These are phyloP conservation scores for Danio jaintianensis DNA, from an alignment of 2,797 vertebrate genomes.

Conservation along the genomic window DNA sequence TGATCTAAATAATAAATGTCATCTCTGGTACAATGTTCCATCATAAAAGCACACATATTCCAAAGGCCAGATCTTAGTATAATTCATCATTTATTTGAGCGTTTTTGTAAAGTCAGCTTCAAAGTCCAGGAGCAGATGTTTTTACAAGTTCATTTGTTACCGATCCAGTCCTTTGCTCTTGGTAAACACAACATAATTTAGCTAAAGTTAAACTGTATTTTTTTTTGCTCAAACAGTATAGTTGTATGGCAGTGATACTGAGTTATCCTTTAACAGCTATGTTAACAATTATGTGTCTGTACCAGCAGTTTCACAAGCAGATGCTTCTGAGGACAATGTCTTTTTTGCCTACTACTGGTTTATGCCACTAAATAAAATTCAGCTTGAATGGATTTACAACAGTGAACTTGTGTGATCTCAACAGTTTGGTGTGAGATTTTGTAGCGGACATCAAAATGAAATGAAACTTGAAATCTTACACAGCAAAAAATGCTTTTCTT, in stretches of 20 bases:
- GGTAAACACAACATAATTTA: not conserved
- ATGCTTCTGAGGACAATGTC: not conserved
- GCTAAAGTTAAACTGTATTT: not conserved
- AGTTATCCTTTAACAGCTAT: slow-evolving; percentile 39
- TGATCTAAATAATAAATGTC: not conserved
- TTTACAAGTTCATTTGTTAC: slow-evolving; percentile 21
- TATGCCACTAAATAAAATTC: not conserved
- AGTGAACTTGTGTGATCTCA: not conserved
- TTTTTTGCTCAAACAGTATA: not conserved
- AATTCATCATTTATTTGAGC: slow-evolving; percentile 1
- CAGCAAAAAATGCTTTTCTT: too few species aligned
- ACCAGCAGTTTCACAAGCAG: not conserved
- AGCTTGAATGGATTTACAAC: not conserved
- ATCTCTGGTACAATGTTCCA: not conserved
- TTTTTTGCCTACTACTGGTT: slow-evolving; percentile 1
- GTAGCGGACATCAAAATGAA: not conserved
- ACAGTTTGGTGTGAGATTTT: not conserved
- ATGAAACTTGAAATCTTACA: too few species aligned
- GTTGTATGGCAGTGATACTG: not conserved
- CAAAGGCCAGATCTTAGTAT: not conserved
- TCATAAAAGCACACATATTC: slow-evolving; percentile 3
- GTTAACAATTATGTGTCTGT: not conserved
- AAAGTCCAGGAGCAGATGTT: not conserved
- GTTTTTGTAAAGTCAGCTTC: not conserved
- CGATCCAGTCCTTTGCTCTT: not conserved